Percentiles rank a stretch among this genome's conserved stretches.
phyloP scores from a whole-genome alignment of 2,113 vertebrate species.

The Mobula hypostoma region DNA sequence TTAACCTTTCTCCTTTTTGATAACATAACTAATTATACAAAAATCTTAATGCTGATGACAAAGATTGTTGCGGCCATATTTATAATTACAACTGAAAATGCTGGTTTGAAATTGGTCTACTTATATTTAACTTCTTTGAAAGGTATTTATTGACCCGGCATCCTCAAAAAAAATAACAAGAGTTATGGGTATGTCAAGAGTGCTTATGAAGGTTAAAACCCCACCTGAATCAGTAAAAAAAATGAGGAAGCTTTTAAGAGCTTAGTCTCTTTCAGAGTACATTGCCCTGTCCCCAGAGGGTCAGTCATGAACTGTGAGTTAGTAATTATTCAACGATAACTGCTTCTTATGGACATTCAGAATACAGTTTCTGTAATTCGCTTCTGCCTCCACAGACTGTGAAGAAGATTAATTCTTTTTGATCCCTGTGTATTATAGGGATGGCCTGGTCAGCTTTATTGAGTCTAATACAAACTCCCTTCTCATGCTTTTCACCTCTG shows the following conservation, averaged over 20 bases:
- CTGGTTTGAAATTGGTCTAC: background rate
- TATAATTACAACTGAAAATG: background rate
- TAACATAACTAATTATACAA: constrained; percentile 15
- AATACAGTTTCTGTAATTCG: constrained; percentile 44
- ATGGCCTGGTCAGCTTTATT: constrained; percentile 47
- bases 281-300: constrained; percentile 38
- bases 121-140: background rate
- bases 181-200: background rate
- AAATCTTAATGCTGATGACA: background rate
- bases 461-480: constrained; percentile 51
- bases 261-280: constrained; percentile 24
- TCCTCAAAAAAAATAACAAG: background rate
- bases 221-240: constrained; percentile 3
- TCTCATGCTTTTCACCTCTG: constrained; percentile 59
- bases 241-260: background rate
- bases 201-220: constrained; percentile 11
- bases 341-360: constrained; percentile 47
- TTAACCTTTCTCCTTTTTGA: constrained; percentile 20
- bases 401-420: constrained; percentile 56
- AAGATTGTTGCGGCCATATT: background rate
- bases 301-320: constrained; percentile 50
- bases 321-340: constrained; percentile 45
- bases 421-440: constrained; percentile 49
- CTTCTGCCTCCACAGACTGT: constrained; percentile 21
- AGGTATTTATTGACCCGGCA: constrained; percentile 21